A percentile compares a stretch with the other conserved stretches of the same genome.
These are phyloP conservation scores for Pygoscelis antarcticus DNA, from an alignment of 2,113 vertebrate species.

Conservation along the genomic window DNA sequence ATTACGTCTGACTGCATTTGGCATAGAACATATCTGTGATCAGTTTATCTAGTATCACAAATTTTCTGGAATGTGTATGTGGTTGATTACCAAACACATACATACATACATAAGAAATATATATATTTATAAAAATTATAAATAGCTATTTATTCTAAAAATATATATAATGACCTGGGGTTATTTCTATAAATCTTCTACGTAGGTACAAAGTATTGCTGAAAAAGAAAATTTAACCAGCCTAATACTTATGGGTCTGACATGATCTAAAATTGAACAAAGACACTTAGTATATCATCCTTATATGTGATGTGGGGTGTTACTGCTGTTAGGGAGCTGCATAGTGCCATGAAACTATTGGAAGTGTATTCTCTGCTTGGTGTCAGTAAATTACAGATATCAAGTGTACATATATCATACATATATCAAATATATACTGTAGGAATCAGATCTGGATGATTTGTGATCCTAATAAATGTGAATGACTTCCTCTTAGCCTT, in stretches of 20 bases:
- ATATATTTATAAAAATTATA: neutral
- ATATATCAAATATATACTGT: neutral
- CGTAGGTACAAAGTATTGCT: neutral
- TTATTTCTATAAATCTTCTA: neutral
- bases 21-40: neutral
- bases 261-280: neutral
- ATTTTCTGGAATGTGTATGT: neutral
- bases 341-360: neutral
- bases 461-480: neutral
- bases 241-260: neutral
- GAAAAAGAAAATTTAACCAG: neutral
- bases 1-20: neutral
- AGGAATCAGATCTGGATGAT: neutral
- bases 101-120: neutral
- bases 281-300: neutral
- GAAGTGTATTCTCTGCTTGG: neutral
- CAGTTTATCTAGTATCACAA: neutral
- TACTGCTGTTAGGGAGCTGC: neutral
- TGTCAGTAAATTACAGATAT: neutral
- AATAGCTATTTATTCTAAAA: neutral
- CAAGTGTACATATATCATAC: neutral
- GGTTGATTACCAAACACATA: neutral
- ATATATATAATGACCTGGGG: accelerated
- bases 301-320: neutral
- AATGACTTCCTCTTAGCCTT: neutral